A percentile compares a stretch with the other conserved stretches of the same genome.
These are phyloP conservation scores for Nematostella vectensis DNA, from an alignment of 92 coral and sea anemone species.

Conservation along the genomic window DNA sequence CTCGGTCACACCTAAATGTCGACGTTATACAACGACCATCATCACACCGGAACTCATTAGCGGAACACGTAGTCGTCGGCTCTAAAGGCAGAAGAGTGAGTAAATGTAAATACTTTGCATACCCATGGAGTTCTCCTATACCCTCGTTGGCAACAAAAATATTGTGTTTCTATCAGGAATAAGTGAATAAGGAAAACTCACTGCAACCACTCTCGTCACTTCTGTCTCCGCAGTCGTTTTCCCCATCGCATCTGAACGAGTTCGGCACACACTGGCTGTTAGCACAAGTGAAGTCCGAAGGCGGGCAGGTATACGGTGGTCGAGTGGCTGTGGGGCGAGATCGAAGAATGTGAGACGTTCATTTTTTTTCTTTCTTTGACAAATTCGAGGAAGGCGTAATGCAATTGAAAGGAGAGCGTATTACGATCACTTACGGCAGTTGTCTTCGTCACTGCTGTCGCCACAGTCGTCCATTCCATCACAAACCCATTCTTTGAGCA, in stretches of 20 bases:
- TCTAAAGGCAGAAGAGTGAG: too few relatives aligned
- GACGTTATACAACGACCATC: conserved; percentile 14
- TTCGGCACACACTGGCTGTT: background rate
- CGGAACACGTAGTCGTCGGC: conserved; percentile 25
- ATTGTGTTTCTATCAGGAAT: too few relatives aligned
- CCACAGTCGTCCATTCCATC: conserved; percentile 22
- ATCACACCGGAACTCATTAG: conserved; percentile 42
- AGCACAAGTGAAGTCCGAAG: conserved; percentile 8
- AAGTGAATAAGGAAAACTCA: too few relatives aligned
- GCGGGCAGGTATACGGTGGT: conserved; percentile 4
- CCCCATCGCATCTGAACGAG: conserved; percentile 59
- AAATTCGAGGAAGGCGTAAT: too few relatives aligned
- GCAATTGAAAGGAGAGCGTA: too few relatives aligned
- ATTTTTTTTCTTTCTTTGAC: too few relatives aligned
- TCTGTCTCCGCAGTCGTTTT: conserved; percentile 79
- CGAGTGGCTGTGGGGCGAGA: conserved; percentile 11
- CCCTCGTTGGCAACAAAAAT: too few relatives aligned
- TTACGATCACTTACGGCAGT: conserved; percentile 2
- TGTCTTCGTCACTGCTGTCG: conserved; percentile 30
- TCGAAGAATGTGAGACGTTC: background rate
- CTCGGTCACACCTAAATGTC: conserved; percentile 28
- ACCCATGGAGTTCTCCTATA: too few relatives aligned
- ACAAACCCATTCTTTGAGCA: conserved; percentile 18
- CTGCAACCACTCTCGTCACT: conserved; percentile 75
- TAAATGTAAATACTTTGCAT: too few relatives aligned